phyloP scores from a whole-genome alignment of 2,797 vertebrate genomes.

The Phalanger gymnotis region DNA sequence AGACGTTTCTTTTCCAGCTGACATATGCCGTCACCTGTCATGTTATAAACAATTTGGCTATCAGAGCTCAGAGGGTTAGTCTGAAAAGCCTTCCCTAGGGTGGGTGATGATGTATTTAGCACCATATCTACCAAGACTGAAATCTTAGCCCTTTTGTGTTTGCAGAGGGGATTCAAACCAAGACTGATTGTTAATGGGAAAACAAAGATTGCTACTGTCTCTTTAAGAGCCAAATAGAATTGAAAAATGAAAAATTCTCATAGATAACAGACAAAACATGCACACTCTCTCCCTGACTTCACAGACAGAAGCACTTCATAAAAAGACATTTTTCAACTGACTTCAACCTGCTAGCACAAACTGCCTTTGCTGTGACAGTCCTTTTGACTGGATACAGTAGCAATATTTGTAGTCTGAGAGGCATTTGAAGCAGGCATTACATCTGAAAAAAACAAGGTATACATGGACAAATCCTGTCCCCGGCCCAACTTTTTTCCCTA shows the following conservation, averaged over 20 bases:
- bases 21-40: slow-evolving; percentile 95
- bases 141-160: slow-evolving; percentile 81
- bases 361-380: background rate
- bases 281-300: background rate
- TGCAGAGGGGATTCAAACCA: slow-evolving; percentile 77
- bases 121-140: slow-evolving; percentile 79
- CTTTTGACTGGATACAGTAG: background rate
- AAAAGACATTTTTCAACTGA: background rate
- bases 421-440: background rate
- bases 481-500: background rate
- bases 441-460: background rate
- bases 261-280: background rate
- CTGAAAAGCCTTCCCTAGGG: slow-evolving; percentile 83
- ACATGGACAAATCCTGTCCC: background rate
- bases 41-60: slow-evolving; percentile 87
- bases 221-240: background rate
- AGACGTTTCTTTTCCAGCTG: slow-evolving; percentile 91
- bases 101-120: slow-evolving; percentile 82
- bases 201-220: slow-evolving; percentile 73
- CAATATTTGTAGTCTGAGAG: background rate
- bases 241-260: background rate
- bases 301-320: background rate
- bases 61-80: slow-evolving; percentile 85
- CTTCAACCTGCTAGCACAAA: background rate
- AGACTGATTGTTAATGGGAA: slow-evolving; percentile 79